Conservation (phyloP, 2,888 invertebrate species). For the Poecilus cupreus region DNA sequence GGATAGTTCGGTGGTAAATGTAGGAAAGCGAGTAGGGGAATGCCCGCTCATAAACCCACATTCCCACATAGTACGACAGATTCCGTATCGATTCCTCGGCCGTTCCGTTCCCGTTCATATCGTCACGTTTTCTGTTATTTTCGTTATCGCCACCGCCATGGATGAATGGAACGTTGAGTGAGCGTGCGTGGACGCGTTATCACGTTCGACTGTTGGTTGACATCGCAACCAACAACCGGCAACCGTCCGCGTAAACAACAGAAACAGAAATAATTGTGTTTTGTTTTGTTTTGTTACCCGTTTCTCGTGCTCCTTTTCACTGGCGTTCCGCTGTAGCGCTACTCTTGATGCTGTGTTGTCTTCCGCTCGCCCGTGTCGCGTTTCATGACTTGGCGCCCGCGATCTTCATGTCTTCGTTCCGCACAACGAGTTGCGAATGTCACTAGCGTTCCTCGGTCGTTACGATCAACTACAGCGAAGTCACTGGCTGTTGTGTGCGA, state of each 20-base stretch:
- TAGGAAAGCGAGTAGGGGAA: not conserved
- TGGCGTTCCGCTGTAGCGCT: not conserved
- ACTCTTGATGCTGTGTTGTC: not conserved
- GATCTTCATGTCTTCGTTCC: conserved; percentile 2
- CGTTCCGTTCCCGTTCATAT: conserved; percentile 15
- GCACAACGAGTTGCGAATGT: not conserved
- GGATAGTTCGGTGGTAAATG: not conserved
- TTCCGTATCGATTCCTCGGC: conserved; percentile 34
- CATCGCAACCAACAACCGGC: not conserved
- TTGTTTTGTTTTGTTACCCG: not conserved
- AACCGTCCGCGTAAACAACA: not conserved
- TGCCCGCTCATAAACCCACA: conserved; percentile 4
- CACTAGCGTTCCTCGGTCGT: too few relatives aligned
- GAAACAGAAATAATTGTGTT: conserved; percentile 8
- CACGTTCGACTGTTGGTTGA: conserved; percentile 10
- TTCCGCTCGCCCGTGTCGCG: not conserved
- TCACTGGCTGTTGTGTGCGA: not conserved
- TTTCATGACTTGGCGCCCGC: not conserved
- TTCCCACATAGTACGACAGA: conserved; percentile 1
- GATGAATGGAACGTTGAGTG: conserved; percentile 35
- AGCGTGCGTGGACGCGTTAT: conserved; percentile 29
- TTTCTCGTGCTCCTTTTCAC: not conserved
- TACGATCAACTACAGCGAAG: not conserved
- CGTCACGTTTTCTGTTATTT: conserved; percentile 51
- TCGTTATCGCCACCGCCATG: conserved; percentile 20